phyloP scores from a whole-genome alignment of 2,797 vertebrate species.

The Coregonus ussuriensis region DNA sequence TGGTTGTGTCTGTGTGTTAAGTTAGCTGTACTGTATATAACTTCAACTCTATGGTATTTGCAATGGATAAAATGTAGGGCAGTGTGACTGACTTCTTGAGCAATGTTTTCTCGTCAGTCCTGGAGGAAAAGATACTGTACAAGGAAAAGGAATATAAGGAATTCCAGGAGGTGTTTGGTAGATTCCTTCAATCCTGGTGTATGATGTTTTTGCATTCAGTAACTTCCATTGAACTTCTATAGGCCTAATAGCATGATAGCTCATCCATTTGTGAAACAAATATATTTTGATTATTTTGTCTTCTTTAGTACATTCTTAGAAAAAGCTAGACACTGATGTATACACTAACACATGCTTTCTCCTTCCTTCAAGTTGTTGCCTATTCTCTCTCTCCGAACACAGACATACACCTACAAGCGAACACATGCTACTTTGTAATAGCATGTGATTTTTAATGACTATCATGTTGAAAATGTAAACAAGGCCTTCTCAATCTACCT shows the following conservation, averaged over 20 bases:
- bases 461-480: slow-evolving; percentile 64
- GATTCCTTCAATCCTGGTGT: neutral
- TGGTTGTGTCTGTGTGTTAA: slow-evolving; percentile 5
- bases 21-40: neutral
- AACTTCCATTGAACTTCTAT: neutral
- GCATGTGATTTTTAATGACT: slow-evolving; percentile 63
- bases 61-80: neutral
- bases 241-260: neutral
- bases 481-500: slow-evolving; percentile 45
- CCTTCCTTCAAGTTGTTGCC: neutral
- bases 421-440: slow-evolving; percentile 20
- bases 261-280: neutral
- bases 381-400: slow-evolving; percentile 8
- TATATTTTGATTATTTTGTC: neutral
- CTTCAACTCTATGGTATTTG: neutral
- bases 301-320: neutral
- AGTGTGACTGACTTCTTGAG: neutral
- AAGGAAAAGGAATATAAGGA: neutral
- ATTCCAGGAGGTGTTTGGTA: neutral
- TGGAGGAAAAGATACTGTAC: neutral
- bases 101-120: neutral
- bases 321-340: neutral
- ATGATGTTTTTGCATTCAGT: neutral
- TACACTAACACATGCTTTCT: neutral
- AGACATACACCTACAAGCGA: slow-evolving; percentile 2